Conservation (phyloP, 2,113 vertebrate genomes). For the Ophiodon elongatus region DNA sequence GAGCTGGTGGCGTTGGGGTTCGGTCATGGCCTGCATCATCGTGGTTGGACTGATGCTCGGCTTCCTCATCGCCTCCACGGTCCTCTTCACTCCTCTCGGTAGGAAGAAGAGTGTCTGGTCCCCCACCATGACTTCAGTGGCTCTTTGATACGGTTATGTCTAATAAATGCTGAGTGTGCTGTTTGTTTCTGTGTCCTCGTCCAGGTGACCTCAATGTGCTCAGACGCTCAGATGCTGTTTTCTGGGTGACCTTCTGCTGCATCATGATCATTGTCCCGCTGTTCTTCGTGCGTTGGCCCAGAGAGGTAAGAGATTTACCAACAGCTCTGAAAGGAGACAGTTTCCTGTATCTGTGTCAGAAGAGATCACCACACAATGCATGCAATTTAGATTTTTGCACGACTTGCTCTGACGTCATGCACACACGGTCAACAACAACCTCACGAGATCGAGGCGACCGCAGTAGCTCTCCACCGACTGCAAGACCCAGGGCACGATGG, state of each 20-base stretch:
- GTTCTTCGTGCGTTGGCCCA: constrained; percentile 89
- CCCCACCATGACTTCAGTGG: not conserved
- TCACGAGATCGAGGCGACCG: too few relatives aligned
- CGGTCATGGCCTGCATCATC: constrained; percentile 85
- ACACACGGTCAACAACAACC: too few relatives aligned
- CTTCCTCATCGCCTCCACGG: constrained; percentile 84
- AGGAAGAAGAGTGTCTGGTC: not conserved
- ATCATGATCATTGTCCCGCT: constrained; percentile 86
- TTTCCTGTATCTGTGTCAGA: not conserved
- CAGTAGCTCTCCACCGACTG: too few relatives aligned
- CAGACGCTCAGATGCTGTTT: constrained; percentile 84
- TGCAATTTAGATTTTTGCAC: too few relatives aligned
- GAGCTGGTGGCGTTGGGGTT: constrained; percentile 94
- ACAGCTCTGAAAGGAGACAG: too few relatives aligned
- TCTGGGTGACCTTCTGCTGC: constrained; percentile 92
- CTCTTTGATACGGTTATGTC: not conserved
- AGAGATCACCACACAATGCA: too few relatives aligned
- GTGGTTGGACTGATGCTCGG: constrained; percentile 90
- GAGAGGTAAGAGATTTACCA: constrained; percentile 87
- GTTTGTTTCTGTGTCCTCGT: constrained; percentile 4
- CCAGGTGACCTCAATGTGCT: constrained; percentile 90
- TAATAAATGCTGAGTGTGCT: not conserved
- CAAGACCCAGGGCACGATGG: too few relatives aligned
- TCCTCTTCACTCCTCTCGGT: constrained; percentile 95
- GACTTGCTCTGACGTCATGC: too few relatives aligned